These are phyloP conservation scores for Lonchura striata DNA, from an alignment of 2,113 vertebrate species.

Conservation along the genomic window DNA sequence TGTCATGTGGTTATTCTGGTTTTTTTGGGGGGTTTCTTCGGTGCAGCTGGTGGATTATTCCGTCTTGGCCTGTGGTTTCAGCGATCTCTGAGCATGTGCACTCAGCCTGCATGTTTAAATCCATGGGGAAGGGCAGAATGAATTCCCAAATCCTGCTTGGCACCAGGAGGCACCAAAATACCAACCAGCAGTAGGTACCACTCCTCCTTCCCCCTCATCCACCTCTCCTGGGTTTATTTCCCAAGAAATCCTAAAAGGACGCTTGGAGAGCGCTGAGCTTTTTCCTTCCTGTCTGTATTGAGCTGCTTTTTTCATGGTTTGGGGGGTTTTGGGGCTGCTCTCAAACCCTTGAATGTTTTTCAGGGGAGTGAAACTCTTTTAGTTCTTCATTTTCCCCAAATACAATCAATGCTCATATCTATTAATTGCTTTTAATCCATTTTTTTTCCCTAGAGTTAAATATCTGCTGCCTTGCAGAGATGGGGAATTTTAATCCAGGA, in stretches of 20 bases:
- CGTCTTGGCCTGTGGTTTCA: constrained; percentile 19
- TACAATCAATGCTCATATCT: background rate
- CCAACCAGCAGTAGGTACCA: background rate
- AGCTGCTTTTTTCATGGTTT: background rate
- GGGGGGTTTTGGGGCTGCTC: background rate
- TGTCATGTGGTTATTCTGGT: background rate
- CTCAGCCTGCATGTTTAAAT: constrained; percentile 51
- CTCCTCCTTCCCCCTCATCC: background rate
- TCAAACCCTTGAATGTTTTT: background rate
- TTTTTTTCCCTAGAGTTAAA: fast-evolving
- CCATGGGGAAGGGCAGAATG: background rate
- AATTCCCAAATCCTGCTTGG: constrained; percentile 20
- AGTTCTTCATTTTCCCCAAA: background rate
- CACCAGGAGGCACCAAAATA: background rate
- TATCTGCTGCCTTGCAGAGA: background rate
- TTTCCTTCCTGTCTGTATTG: constrained; percentile 52
- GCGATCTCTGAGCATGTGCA: constrained; percentile 48
- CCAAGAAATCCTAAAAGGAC: background rate
- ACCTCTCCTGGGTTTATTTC: background rate
- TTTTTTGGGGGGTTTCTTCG: background rate
- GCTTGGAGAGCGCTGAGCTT: background rate
- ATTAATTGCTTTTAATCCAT: background rate
- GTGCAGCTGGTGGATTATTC: background rate
- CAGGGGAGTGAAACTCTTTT: background rate
- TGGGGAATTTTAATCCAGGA: background rate